Conservation (phyloP, 2,113 vertebrate genomes). For the Lates calcarifer region DNA sequence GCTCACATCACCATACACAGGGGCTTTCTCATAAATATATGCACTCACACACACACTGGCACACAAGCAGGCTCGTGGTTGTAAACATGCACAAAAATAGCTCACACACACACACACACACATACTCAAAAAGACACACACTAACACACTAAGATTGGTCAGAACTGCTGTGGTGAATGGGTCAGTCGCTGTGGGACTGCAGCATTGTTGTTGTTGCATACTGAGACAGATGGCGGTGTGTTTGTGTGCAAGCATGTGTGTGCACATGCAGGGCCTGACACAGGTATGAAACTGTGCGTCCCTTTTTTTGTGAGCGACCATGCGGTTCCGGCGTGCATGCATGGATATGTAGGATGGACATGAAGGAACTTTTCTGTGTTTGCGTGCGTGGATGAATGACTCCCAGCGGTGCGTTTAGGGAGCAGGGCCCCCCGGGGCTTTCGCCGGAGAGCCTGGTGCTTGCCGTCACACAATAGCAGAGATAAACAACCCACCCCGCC, state of each 20-base stretch:
- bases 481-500: conserved; percentile 68
- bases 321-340: conserved; percentile 5
- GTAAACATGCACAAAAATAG: conserved; percentile 64
- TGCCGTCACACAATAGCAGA: conserved; percentile 56
- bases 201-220: conserved; percentile 66
- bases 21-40: conserved; percentile 70
- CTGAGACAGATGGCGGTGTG: conserved; percentile 74
- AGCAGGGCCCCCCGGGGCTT: conserved; percentile 63
- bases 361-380: conserved; percentile 33
- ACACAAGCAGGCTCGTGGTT: conserved; percentile 40
- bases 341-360: conserved; percentile 34
- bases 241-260: neutral
- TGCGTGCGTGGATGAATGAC: conserved; percentile 41
- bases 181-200: conserved; percentile 66
- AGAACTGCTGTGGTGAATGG: conserved; percentile 38
- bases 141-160: conserved; percentile 38
- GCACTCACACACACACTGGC: conserved; percentile 60
- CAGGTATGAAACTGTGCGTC: conserved; percentile 13
- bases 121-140: conserved; percentile 13
- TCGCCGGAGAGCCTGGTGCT: conserved; percentile 53
- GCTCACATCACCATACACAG: conserved; percentile 67
- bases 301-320: neutral
- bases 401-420: conserved; percentile 69
- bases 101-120: conserved; percentile 37
- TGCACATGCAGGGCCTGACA: neutral